Conservation (phyloP, 2,797 vertebrate species). For the Gallinago solitaria region DNA sequence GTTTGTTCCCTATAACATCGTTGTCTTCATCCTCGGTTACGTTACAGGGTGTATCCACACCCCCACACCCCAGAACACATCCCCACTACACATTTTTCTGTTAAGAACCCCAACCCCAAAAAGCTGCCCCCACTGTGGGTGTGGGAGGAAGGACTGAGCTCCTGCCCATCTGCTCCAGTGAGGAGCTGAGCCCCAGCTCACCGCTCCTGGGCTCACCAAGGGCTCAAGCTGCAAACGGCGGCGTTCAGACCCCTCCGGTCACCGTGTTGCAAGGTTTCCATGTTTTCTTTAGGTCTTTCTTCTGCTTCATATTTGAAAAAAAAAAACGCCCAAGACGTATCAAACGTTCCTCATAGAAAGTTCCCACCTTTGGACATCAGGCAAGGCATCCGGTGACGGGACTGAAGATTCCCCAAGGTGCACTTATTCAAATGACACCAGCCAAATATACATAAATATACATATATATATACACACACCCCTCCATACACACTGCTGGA, state of each 20-base stretch:
- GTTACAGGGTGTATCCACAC: not conserved
- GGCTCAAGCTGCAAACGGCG: not conserved
- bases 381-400: not conserved
- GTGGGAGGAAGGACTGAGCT: not conserved
- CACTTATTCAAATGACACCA: not conserved
- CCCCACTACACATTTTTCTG: not conserved
- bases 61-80: not conserved
- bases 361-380: not conserved
- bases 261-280: not conserved
- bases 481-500: not conserved
- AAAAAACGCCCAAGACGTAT: not conserved
- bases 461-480: accelerated
- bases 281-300: not conserved
- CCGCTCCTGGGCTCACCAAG: not conserved
- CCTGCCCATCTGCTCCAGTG: not conserved
- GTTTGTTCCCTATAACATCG: not conserved
- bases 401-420: not conserved
- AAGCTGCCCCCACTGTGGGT: not conserved
- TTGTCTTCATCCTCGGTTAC: not conserved
- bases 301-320: not conserved
- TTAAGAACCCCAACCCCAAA: not conserved
- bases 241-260: not conserved
- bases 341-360: not conserved
- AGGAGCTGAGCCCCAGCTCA: not conserved
- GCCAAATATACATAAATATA: not conserved